These are phyloP conservation scores for Sturmia bella DNA, from an alignment of 2,888 invertebrate genomes.

Conservation along the genomic window DNA sequence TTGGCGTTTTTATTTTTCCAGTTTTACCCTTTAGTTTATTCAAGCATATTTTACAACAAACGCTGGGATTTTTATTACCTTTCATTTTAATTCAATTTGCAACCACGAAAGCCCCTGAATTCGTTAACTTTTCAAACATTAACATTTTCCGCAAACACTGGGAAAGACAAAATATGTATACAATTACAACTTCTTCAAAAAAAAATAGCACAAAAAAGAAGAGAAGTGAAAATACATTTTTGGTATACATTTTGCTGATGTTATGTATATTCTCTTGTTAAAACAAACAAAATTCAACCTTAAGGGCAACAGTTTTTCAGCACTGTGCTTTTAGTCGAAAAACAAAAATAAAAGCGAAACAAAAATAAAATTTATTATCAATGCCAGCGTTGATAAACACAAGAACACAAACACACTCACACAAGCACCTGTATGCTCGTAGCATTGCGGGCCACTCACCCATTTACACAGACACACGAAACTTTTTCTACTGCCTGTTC, in stretches of 20 bases:
- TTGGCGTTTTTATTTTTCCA: background rate
- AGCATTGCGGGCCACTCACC: background rate
- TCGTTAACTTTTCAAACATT: constrained; percentile 52
- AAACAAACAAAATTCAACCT: constrained; percentile 42
- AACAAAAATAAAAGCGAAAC: background rate
- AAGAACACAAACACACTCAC: constrained; percentile 7
- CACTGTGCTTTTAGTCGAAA: background rate
- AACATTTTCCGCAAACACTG: constrained; percentile 8
- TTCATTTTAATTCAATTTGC: constrained; percentile 35
- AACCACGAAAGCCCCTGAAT: constrained; percentile 26
- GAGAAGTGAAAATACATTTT: background rate
- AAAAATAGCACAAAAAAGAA: background rate
- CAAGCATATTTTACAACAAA: constrained; percentile 34
- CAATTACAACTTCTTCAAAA: constrained; percentile 16
- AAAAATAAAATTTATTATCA: constrained; percentile 16
- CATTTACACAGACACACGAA: background rate
- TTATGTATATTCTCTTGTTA: constrained; percentile 24
- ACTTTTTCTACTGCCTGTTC: background rate
- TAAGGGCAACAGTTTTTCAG: constrained; percentile 21
- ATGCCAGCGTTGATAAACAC: background rate
- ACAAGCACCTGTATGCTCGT: background rate
- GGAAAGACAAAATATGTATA: background rate
- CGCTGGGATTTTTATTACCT: constrained; percentile 38
- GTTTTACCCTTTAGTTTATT: constrained; percentile 11
- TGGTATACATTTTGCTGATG: background rate